Percentiles rank a stretch among this genome's conserved stretches.
phyloP scores from a whole-genome alignment of 2,888 invertebrate species.

The Hyles lineata region DNA sequence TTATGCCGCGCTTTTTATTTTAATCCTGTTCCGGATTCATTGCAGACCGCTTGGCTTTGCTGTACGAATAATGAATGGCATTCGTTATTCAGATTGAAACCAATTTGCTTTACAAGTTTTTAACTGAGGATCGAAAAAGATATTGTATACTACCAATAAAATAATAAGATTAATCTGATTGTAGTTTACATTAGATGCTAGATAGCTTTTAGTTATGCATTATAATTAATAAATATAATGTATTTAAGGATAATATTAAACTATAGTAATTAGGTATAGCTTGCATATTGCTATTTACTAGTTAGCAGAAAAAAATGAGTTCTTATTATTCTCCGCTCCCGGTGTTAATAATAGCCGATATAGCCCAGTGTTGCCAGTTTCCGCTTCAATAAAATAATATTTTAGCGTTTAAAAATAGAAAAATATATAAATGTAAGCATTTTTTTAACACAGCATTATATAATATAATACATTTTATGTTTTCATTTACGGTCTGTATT shows the following conservation, averaged over 20 bases:
- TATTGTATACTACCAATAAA: not conserved
- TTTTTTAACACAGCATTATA: too few species aligned
- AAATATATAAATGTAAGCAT: not conserved
- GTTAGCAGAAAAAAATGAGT: not conserved
- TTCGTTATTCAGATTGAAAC: not conserved
- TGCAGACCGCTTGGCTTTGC: conserved; percentile 3
- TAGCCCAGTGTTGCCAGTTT: not conserved
- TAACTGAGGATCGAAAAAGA: not conserved
- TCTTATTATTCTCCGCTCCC: not conserved
- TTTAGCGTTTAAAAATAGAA: not conserved
- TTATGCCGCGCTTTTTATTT: not conserved
- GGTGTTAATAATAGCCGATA: not conserved
- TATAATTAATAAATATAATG: not conserved
- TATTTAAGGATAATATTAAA: not conserved
- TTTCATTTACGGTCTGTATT: too few species aligned
- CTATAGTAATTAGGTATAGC: not conserved
- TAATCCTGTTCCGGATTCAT: not conserved
- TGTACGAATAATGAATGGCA: not conserved
- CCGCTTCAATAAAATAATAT: not conserved
- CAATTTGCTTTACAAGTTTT: not conserved
- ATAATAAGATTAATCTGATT: not conserved
- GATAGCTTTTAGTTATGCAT: not conserved
- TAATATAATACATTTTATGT: too few species aligned
- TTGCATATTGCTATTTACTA: not conserved
- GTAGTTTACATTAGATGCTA: not conserved